phyloP scores from a whole-genome alignment of 2,113 vertebrate species.

The Heliornis fulica region DNA sequence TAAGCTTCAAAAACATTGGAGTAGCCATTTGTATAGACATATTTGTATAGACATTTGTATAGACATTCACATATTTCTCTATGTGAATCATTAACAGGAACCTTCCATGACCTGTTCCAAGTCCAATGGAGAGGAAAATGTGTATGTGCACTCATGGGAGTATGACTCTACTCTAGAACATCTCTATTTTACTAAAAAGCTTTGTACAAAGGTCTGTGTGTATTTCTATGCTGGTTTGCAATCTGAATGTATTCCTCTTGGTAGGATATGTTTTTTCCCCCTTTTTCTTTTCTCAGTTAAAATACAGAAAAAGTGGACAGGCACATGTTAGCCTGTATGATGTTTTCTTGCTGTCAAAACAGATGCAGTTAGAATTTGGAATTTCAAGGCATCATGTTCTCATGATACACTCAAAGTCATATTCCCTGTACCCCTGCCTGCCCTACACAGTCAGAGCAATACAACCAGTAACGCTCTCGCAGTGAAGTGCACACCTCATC shows the following conservation, averaged over 20 bases:
- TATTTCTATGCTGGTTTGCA: neutral
- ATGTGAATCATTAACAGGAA: neutral
- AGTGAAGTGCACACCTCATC: slow-evolving; percentile 18
- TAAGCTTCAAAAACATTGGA: neutral
- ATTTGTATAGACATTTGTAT: fast-evolving
- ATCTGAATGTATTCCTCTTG: neutral
- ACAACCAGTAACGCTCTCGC: slow-evolving; percentile 12
- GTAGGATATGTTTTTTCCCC: neutral
- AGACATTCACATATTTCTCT: fast-evolving
- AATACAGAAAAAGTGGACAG: neutral
- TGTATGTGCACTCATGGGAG: too few species aligned
- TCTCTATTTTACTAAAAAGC: neutral
- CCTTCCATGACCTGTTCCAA: neutral
- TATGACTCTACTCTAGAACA: neutral
- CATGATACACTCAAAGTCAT: neutral
- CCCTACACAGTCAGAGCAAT: neutral
- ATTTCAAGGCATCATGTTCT: neutral
- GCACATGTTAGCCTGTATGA: neutral
- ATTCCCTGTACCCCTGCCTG: neutral
- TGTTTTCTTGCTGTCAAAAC: neutral
- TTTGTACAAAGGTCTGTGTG: neutral
- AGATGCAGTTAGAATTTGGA: neutral
- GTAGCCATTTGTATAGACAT: fast-evolving
- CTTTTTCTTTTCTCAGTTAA: neutral
- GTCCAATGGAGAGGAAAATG: fast-evolving